A percentile compares a stretch with the other conserved stretches of the same genome.
phyloP scores from a whole-genome alignment of 2,888 invertebrate genomes.

The Pheosia tremula region DNA sequence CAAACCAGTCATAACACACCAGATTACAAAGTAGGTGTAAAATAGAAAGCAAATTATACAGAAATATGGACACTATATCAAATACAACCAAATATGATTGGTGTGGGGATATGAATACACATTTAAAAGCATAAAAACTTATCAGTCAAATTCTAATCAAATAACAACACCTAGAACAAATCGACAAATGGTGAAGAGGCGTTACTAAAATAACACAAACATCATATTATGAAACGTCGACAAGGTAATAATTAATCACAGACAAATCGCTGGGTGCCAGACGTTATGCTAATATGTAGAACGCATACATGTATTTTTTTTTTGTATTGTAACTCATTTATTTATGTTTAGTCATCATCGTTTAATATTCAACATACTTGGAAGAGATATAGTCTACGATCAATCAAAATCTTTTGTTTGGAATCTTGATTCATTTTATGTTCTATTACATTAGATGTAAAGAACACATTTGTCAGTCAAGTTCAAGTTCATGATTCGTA shows the following conservation, averaged over 20 bases:
- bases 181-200: constrained; percentile 63
- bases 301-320: constrained; percentile 44
- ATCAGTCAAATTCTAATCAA: constrained; percentile 49
- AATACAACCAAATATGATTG: background rate
- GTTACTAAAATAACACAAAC: constrained; percentile 64
- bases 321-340: constrained; percentile 67
- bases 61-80: background rate
- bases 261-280: constrained; percentile 53
- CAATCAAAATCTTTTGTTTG: constrained; percentile 62
- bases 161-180: constrained; percentile 50
- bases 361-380: constrained; percentile 70
- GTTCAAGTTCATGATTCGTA: constrained; percentile 47
- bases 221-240: constrained; percentile 62
- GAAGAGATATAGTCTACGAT: constrained; percentile 67
- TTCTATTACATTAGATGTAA: constrained; percentile 38
- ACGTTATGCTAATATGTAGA: constrained; percentile 59
- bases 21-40: background rate
- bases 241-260: constrained; percentile 67
- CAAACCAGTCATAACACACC: background rate
- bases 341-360: constrained; percentile 75
- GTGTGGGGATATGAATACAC: background rate
- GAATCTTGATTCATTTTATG: constrained; percentile 32
- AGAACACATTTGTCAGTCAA: constrained; percentile 41
- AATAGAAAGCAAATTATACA: background rate
- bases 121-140: constrained; percentile 19